Percentiles rank a stretch among this genome's conserved stretches.
Conservation (phyloP, 2,797 vertebrate species). For the Euphonia xanthogaster region DNA sequence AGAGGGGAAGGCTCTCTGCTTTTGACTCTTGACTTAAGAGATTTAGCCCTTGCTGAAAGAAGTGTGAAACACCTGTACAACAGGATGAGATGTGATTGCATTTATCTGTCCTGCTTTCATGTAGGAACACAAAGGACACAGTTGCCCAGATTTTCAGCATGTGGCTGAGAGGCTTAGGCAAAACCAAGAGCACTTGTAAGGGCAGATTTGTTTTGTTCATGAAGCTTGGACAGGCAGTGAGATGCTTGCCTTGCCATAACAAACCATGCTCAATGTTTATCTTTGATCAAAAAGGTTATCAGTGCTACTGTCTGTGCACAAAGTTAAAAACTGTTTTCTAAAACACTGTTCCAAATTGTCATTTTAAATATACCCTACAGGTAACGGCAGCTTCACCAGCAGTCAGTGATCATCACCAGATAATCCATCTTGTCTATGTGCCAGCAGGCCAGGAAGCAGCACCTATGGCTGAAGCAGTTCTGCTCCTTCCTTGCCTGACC, state of each 20-base stretch:
- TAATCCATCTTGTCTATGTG: not conserved
- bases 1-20: not conserved
- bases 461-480: not conserved
- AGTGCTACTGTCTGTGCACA: not conserved
- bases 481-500: not conserved
- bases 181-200: not conserved
- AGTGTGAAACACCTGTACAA: not conserved
- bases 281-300: not conserved
- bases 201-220: not conserved
- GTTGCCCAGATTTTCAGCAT: rapidly evolving
- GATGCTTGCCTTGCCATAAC: not conserved
- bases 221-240: not conserved
- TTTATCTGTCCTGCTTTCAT: not conserved
- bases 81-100: rapidly evolving
- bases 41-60: not conserved
- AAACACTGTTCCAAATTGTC: not conserved
- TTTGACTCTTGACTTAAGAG: not conserved
- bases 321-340: not conserved
- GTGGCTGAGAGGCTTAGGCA: not conserved
- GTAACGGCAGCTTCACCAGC: not conserved
- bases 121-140: not conserved
- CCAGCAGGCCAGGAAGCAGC: not conserved
- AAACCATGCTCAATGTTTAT: not conserved
- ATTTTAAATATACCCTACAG: not conserved
- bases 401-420: not conserved